Evolutionary conservation across 2,888 invertebrate species (phyloP).

Genomic region (Elegia similella): DNA sequence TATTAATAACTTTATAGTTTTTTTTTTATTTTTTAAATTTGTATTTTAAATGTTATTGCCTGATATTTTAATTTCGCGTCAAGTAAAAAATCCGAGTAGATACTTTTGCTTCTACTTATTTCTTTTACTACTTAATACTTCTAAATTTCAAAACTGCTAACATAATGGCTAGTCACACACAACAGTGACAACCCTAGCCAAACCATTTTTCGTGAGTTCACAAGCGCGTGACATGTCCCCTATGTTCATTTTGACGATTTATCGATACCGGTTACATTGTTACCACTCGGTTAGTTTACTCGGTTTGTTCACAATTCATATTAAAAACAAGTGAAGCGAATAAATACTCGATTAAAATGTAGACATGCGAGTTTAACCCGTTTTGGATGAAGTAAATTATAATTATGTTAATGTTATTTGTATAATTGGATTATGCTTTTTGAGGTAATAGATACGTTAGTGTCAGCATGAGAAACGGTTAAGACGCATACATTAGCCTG

Average conservation of each 20-base stretch:
- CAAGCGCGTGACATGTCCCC: constrained; percentile 50
- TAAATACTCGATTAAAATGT: constrained; percentile 19
- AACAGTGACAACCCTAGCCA: not conserved
- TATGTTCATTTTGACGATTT: constrained; percentile 18
- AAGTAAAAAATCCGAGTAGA: too few relatives aligned
- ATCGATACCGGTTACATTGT: constrained; percentile 18
- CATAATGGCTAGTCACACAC: not conserved
- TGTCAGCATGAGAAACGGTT: not conserved
- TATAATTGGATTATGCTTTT: constrained; percentile 5
- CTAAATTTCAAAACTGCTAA: too few relatives aligned
- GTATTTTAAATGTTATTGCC: too few relatives aligned
- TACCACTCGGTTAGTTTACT: constrained; percentile 11
- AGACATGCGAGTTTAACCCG: constrained; percentile 5
- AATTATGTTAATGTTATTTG: constrained; percentile 4
- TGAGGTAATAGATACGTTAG: constrained; percentile 9
- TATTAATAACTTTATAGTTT: too few relatives aligned
- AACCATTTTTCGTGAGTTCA: constrained; percentile 44
- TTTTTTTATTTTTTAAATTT: too few relatives aligned
- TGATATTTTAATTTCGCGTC: too few relatives aligned
- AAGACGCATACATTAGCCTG: not conserved
- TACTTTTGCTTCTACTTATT: too few relatives aligned
- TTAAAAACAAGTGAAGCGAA: constrained; percentile 15
- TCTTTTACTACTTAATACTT: too few relatives aligned
- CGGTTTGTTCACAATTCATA: constrained; percentile 13
- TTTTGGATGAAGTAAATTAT: not conserved